Evolutionary conservation across 2,888 invertebrate genomes (phyloP), one percentile per base, ranked within the genome.

Genomic region (Pediacus dermestoides): DNA sequence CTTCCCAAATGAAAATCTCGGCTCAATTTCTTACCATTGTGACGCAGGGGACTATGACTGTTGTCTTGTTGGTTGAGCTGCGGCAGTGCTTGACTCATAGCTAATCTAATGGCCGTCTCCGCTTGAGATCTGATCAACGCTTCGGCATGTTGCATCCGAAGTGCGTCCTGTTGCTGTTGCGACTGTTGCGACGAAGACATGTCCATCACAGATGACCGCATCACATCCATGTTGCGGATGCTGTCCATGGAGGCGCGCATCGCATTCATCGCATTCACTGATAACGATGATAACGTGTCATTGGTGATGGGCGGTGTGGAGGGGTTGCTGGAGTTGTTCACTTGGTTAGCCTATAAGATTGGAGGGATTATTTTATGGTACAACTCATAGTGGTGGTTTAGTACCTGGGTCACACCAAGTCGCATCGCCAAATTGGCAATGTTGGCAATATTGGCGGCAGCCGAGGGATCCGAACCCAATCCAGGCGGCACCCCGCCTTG

Each of bases 51-150:
- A 55, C 67, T 69, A 51, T 63, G 63, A 50, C 53, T 67, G 39
- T 68, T 68, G 42, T 72, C 70, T 41, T 58, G 58, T 40, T 68
- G 68, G 49, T 69, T 70, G 18, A 69, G 58, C 45, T 68, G 68
- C 14, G 70, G 68, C 49, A 69, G 52, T 58, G 74, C 67, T 55
- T 85, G 85, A 4, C 80, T 80, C 48, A 89, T 89, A 18, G 89
- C 90, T 40, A 90, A 68, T 57, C 90, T 75, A 21, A 91, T 73
- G 3, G 85, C 85, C 1, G 88, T 88, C 66, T 90, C 90, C 0
- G 89, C 89, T 61, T 91, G 90, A 53, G 87, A 86, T 60, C 90
- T 75, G 12, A 91, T 71, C 34, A 90, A 72, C 0, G 85, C 86
- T 66, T 88, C 88, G 1, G 84, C 83, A 60, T 88, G 88, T 44